Evolutionary conservation across 1,140 invertebrate genomes (phyloP).

Genomic region (Zaprionus gabonicus): DNA sequence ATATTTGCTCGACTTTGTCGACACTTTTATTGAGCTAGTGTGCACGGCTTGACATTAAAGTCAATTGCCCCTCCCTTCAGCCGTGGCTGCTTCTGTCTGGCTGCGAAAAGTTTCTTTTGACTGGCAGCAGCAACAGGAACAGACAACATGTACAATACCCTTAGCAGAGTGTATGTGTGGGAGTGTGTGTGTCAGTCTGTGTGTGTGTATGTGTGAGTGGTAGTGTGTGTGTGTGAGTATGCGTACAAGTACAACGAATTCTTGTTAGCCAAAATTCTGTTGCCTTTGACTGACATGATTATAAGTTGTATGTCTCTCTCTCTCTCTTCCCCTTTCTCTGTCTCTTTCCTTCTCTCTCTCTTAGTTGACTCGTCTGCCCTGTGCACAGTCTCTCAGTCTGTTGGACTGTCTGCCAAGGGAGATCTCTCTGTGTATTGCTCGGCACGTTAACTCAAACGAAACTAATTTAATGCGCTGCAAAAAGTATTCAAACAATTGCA

Average conservation of each 20-base stretch:
- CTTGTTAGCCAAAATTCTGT: conserved; percentile 57
- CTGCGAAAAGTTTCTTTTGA: conserved; percentile 52
- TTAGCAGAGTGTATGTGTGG: not conserved
- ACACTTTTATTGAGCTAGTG: conserved; percentile 62
- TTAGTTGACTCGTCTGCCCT: conserved; percentile 23
- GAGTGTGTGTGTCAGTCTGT: not conserved
- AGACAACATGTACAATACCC: conserved; percentile 26
- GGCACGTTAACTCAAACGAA: conserved; percentile 83
- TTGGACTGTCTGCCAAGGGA: conserved; percentile 23
- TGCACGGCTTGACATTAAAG: conserved; percentile 55
- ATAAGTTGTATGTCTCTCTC: conserved; percentile 70
- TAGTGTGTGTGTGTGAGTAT: conserved; percentile 14
- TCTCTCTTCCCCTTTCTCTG: not conserved
- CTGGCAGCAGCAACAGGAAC: conserved; percentile 20
- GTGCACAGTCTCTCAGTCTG: conserved; percentile 5
- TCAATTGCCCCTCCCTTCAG: conserved; percentile 35
- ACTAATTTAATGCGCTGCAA: conserved; percentile 83
- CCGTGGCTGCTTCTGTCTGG: conserved; percentile 19
- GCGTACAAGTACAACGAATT: conserved; percentile 39
- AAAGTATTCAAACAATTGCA: conserved; percentile 83
- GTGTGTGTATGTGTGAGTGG: not conserved
- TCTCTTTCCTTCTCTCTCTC: not conserved
- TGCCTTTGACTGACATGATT: conserved; percentile 83
- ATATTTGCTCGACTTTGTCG: conserved; percentile 26
- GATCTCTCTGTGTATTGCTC: conserved; percentile 39